These are phyloP conservation scores for Amblyopsis hoosieri DNA, from an alignment of 2,797 vertebrate species.

Conservation along the genomic window DNA sequence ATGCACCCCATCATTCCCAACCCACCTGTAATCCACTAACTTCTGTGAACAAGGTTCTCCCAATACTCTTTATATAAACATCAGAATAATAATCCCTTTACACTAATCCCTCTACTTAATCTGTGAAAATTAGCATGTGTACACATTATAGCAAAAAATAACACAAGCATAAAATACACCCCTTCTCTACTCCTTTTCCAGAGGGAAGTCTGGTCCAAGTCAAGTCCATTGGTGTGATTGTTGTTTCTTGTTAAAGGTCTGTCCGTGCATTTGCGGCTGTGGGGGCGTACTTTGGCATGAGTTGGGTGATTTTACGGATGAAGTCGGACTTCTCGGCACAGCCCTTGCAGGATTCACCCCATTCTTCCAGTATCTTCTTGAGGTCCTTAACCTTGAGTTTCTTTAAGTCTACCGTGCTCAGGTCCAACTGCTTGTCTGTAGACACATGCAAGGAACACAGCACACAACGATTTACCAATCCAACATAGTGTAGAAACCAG, in stretches of 20 bases:
- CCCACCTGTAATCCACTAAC: neutral
- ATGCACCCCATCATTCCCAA: neutral
- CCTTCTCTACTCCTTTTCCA: neutral
- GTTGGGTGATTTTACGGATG: conserved; percentile 94
- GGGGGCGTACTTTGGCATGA: conserved; percentile 95
- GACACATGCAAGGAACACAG: conserved; percentile 12
- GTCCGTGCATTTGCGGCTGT: conserved; percentile 88
- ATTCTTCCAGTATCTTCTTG: conserved; percentile 95
- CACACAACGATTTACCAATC: neutral
- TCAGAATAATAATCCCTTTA: neutral
- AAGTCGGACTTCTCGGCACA: conserved; percentile 96
- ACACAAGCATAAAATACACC: conserved; percentile 14
- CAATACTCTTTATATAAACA: neutral
- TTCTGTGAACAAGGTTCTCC: conserved; percentile 10
- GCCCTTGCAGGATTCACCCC: conserved; percentile 95
- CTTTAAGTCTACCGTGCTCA: conserved; percentile 92
- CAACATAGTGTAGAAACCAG: too few relatives aligned
- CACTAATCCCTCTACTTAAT: conserved; percentile 17
- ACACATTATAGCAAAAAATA: conserved; percentile 3
- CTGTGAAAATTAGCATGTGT: conserved; percentile 6
- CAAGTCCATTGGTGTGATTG: conserved; percentile 28
- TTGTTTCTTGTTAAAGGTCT: conserved; percentile 78
- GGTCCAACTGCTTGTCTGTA: conserved; percentile 93
- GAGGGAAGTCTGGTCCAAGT: conserved; percentile 26
- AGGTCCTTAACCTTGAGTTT: conserved; percentile 95